Evolutionary conservation across 2,113 vertebrate species (phyloP).

Genomic region (Pandion haliaetus): DNA sequence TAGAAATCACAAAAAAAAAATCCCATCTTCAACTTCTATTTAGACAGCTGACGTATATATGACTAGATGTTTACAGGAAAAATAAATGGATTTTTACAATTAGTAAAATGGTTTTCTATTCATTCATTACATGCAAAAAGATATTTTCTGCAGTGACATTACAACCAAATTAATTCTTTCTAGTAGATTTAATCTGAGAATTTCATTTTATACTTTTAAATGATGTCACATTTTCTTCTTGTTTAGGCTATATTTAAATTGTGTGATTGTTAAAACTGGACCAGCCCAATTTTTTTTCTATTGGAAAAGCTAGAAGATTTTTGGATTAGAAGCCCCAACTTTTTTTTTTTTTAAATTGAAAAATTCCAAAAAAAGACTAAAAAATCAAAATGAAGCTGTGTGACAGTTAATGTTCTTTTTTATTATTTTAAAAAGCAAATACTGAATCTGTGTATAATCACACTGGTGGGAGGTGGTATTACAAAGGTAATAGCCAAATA

Average conservation of each 20-base stretch:
- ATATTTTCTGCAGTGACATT: not conserved
- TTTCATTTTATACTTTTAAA: not conserved
- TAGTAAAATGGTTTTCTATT: not conserved
- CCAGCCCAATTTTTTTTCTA: not conserved
- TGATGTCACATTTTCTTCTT: not conserved
- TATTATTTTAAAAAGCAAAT: not conserved
- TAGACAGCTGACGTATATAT: not conserved
- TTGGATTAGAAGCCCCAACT: not conserved
- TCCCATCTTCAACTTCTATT: not conserved
- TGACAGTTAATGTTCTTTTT: not conserved
- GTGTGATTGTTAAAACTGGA: not conserved
- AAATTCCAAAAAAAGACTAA: not conserved
- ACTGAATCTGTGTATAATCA: not conserved
- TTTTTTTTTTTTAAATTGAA: not conserved
- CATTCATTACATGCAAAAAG: not conserved
- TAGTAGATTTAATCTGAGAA: not conserved
- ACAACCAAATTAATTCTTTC: not conserved
- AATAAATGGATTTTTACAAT: not conserved
- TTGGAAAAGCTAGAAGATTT: not conserved
- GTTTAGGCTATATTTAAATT: not conserved
- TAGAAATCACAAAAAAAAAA: not conserved
- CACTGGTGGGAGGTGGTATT: not conserved
- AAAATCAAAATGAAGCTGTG: not conserved
- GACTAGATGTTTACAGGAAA: not conserved
- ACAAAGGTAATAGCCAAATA: not conserved